Percentiles rank a stretch among this genome's conserved stretches.
These are phyloP conservation scores for Notarius lentiginosus DNA, from an alignment of 2,113 vertebrate species.

Conservation along the genomic window DNA sequence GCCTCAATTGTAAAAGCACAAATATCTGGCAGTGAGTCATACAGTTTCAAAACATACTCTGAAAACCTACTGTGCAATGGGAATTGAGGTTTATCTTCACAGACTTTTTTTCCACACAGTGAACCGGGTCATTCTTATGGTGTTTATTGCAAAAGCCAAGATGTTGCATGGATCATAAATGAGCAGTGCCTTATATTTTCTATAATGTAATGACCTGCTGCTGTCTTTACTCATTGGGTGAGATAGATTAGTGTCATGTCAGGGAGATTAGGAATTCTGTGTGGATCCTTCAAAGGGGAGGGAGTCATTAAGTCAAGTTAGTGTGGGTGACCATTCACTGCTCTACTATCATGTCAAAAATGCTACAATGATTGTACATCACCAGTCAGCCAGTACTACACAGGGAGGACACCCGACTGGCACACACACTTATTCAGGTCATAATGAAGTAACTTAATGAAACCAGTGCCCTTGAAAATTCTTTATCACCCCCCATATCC, in stretches of 20 bases:
- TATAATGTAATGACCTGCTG: constrained; percentile 25
- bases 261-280: constrained; percentile 31
- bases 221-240: constrained; percentile 6
- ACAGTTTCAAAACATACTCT: no score
- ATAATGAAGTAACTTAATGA: constrained; percentile 86
- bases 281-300: constrained; percentile 31
- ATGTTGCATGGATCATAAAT: not conserved
- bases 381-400: constrained; percentile 43
- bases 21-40: not conserved
- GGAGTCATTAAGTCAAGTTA: constrained; percentile 45
- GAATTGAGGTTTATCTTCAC: not conserved
- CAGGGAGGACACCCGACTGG: constrained; percentile 67
- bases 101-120: not conserved
- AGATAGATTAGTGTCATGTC: constrained; percentile 40
- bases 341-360: constrained; percentile 45
- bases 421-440: constrained; percentile 80
- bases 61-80: not conserved
- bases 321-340: constrained; percentile 25
- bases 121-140: not conserved
- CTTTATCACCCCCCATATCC: constrained; percentile 77
- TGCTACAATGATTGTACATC: constrained; percentile 45
- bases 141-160: not conserved
- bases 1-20: not conserved
- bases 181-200: not conserved
- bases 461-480: constrained; percentile 90